Percentiles rank a stretch among this genome's conserved stretches.
phyloP scores from a whole-genome alignment of 2,113 vertebrate species.

The Atractosteus spatula region DNA sequence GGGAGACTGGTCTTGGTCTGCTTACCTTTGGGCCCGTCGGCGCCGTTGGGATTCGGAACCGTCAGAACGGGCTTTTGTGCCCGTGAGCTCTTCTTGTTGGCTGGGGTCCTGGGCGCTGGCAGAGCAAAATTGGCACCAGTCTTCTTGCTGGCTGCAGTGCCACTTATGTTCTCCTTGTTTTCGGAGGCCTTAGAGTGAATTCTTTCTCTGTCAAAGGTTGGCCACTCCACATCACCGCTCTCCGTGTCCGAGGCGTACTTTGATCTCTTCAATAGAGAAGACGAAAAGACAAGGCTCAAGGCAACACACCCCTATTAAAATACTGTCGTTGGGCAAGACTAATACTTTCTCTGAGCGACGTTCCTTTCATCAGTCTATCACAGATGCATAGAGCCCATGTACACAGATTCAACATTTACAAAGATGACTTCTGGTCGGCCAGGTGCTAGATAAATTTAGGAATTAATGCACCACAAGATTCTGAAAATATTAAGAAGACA shows the following conservation, averaged over 20 bases:
- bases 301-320: neutral
- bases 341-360: too few species aligned
- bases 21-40: constrained; percentile 51
- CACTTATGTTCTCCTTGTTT: constrained; percentile 78
- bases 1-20: neutral
- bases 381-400: neutral
- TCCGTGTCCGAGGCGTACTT: constrained; percentile 39
- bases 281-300: neutral
- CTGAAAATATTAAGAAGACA: too few species aligned
- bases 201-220: constrained; percentile 37
- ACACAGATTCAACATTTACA: neutral
- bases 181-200: constrained; percentile 38
- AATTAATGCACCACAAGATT: too few species aligned
- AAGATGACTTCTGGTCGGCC: too few species aligned
- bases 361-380: neutral
- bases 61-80: constrained; percentile 56
- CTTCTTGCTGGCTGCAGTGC: constrained; percentile 28
- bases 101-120: constrained; percentile 70
- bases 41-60: constrained; percentile 47
- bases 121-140: constrained; percentile 60
- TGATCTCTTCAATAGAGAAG: constrained; percentile 35
- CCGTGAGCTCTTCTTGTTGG: constrained; percentile 51
- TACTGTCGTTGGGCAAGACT: too few species aligned
- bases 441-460: too few species aligned
- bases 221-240: constrained; percentile 19